Evolutionary conservation across 2,113 vertebrate genomes (phyloP).

Genomic region (Fregata magnificens): DNA sequence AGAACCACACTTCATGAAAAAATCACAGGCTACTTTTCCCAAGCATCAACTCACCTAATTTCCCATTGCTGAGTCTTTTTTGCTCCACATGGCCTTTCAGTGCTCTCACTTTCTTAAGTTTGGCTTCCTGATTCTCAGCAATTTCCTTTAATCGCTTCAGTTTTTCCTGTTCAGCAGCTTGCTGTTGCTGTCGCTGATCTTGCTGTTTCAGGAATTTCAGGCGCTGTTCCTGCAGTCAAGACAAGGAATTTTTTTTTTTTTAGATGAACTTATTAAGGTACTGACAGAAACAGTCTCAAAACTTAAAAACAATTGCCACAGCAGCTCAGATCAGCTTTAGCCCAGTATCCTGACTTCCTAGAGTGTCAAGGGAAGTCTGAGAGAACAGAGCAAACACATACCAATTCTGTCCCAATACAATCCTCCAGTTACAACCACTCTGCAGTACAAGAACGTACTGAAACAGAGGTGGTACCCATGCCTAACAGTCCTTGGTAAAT

Average conservation of each 20-base stretch:
- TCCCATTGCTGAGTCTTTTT: conserved; percentile 94
- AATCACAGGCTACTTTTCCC: neutral
- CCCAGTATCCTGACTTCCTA: neutral
- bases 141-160: conserved; percentile 89
- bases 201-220: conserved; percentile 91
- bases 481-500: neutral
- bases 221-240: conserved; percentile 85
- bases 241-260: neutral
- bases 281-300: neutral
- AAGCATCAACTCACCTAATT: conserved; percentile 80
- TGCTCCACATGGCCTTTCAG: conserved; percentile 96
- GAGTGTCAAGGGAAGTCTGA: neutral
- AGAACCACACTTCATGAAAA: neutral
- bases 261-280: neutral
- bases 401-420: neutral
- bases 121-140: conserved; percentile 92
- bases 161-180: conserved; percentile 91
- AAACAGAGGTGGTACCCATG: neutral
- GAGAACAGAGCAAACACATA: neutral
- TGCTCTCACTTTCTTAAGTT: conserved; percentile 92
- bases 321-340: neutral
- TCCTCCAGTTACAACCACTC: neutral
- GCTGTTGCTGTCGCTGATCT: conserved; percentile 90
- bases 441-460: neutral
- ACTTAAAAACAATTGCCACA: neutral